These are phyloP conservation scores for Galemys pyrenaicus DNA, from an alignment of 2,113 vertebrate species.

Conservation along the genomic window DNA sequence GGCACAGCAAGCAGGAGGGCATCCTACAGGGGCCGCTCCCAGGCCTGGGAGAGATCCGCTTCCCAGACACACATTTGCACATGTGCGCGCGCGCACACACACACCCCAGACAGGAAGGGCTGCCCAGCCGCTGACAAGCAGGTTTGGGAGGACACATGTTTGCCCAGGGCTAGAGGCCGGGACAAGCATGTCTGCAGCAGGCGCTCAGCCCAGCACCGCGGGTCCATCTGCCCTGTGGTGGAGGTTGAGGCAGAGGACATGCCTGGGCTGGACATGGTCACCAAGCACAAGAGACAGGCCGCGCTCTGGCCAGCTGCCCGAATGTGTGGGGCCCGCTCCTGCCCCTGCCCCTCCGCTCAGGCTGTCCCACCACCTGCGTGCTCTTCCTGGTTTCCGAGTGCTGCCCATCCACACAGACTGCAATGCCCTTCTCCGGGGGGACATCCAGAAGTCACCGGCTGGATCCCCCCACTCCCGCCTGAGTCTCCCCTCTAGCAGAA, in stretches of 20 bases:
- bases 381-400: background rate
- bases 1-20: background rate
- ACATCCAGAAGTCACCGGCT: accelerated
- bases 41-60: background rate
- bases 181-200: background rate
- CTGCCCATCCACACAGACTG: accelerated
- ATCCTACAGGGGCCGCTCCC: accelerated
- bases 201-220: background rate
- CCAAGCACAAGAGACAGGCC: background rate
- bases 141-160: background rate
- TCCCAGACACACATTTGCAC: background rate
- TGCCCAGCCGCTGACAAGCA: background rate
- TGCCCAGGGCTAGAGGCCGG: background rate
- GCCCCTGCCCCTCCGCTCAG: accelerated
- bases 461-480: background rate
- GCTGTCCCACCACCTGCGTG: background rate
- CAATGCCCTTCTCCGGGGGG: background rate
- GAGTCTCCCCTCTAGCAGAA: background rate
- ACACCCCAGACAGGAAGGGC: background rate
- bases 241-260: background rate
- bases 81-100: background rate
- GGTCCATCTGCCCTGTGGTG: background rate
- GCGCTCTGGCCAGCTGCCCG: background rate
- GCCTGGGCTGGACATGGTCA: constrained; percentile 25
- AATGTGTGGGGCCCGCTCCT: too few species aligned